Evolutionary conservation across 2,797 vertebrate genomes (phyloP), one percentile per base, ranked within the genome.

Genomic region (Tolypeutes matacus): DNA sequence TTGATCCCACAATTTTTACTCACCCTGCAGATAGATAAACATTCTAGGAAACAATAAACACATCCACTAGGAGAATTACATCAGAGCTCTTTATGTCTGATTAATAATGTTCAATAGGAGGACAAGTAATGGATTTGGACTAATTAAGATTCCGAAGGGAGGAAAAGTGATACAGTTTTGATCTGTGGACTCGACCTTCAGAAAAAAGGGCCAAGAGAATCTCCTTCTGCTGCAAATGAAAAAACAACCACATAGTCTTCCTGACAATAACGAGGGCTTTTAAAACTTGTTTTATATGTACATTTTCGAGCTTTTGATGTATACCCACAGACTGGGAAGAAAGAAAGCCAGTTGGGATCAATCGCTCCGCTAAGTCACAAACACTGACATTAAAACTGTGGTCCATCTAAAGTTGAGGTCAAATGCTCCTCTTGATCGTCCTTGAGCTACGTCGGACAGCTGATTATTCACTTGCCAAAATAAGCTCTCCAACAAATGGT

Each of bases 391-490:
- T 73, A 83, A 89, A 91, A 92, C 62, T 67, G 46, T 49, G 20
- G 67, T 9, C 69, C 89, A 34, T 92, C 51, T 69, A 60, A 89
- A 60, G 90, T 18, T 76, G 89, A 93, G 53, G 93, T 93, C 42
- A 93, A 73, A 83, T 77, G 82, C 42, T 92, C 49, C 53, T 78
- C 36, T 58, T 77, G 60, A 95, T 72, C 0, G 0, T 62, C 67
- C 76, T 70, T 88, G 78, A 96, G 39, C 15, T 67, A 14, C 25
- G 76, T 90, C 34, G 86, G 49, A 96, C 17, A 76, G 51, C 86
- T 90, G 78, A 87, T 88, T 90, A 70, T 88, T 96, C 97, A 95
- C 49, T 83, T 94, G 93, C 93, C 90, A 96, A 95, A 94, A 90
- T 58, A 67, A 89, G 81, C 85, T 88, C 73, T 91, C 53, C 96